phyloP scores from a whole-genome alignment of 2,113 vertebrate species.

The Anarrhichthys ocellatus region DNA sequence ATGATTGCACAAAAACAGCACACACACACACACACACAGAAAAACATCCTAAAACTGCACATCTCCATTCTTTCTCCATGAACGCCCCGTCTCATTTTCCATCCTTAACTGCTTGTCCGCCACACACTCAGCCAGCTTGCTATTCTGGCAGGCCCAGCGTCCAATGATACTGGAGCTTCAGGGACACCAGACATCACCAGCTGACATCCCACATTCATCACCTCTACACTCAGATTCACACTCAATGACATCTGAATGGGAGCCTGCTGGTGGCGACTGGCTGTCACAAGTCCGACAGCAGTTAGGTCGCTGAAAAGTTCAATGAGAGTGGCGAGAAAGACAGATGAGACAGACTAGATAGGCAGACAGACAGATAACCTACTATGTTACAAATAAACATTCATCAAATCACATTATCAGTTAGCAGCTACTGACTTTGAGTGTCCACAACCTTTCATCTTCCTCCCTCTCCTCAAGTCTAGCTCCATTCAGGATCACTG shows the following conservation, averaged over 20 bases:
- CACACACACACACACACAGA: conserved; percentile 4
- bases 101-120: conserved; percentile 33
- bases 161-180: conserved; percentile 46
- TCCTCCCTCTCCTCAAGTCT: not conserved
- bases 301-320: conserved; percentile 47
- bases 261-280: conserved; percentile 24
- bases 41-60: conserved; percentile 25
- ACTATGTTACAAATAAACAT: conserved; percentile 37
- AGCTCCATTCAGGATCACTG: conserved; percentile 7
- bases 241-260: conserved; percentile 43
- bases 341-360: conserved; percentile 14
- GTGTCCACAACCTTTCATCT: conserved; percentile 27
- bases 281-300: conserved; percentile 20
- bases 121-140: conserved; percentile 8
- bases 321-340: conserved; percentile 20
- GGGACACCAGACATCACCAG: conserved; percentile 52
- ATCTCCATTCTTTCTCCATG: conserved; percentile 19
- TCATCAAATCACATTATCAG: conserved; percentile 45
- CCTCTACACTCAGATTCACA: conserved; percentile 57
- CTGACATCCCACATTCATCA: conserved; percentile 69
- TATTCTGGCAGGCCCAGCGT: conserved; percentile 23
- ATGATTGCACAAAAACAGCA: conserved; percentile 4
- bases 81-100: conserved; percentile 37
- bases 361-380: conserved; percentile 40
- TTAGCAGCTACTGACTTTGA: conserved; percentile 11